Evolutionary conservation across 1,140 invertebrate species (phyloP).

Genomic region (Aporrectodea caliginosa): DNA sequence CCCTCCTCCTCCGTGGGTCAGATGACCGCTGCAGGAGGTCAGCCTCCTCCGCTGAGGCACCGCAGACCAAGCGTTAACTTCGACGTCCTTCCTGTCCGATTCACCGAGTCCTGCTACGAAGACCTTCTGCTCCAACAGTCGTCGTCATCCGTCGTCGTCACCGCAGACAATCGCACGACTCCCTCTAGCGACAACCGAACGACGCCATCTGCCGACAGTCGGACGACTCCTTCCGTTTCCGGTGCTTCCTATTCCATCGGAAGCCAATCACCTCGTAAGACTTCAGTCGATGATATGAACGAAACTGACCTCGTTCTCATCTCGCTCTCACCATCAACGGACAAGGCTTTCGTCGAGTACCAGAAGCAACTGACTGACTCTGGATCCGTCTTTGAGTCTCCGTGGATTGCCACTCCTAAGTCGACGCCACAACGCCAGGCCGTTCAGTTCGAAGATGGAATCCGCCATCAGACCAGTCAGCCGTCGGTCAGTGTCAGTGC

Average conservation of each 20-base stretch:
- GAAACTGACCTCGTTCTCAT: constrained; percentile 31
- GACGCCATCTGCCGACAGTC: constrained; percentile 33
- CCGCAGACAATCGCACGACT: constrained; percentile 24
- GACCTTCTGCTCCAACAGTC: constrained; percentile 54
- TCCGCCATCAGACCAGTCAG: constrained; percentile 32
- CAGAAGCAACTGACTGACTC: constrained; percentile 45
- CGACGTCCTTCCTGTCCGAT: constrained; percentile 63
- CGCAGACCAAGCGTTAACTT: constrained; percentile 63
- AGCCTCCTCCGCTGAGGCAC: constrained; percentile 68
- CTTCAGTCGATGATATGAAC: constrained; percentile 8
- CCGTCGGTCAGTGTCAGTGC: constrained; percentile 20
- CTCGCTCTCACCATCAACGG: constrained; percentile 28
- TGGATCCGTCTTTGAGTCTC: constrained; percentile 42
- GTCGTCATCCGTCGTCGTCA: too few species aligned
- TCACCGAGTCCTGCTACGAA: constrained; percentile 73
- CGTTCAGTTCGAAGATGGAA: constrained; percentile 53
- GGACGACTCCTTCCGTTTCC: constrained; percentile 55
- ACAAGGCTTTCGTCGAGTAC: constrained; percentile 31
- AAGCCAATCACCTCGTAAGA: constrained; percentile 41
- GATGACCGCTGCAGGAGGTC: constrained; percentile 81
- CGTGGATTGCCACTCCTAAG: constrained; percentile 40
- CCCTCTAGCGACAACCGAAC: constrained; percentile 38
- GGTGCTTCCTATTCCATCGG: constrained; percentile 66
- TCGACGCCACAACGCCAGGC: constrained; percentile 48
- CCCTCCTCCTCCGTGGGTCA: constrained; percentile 66